phyloP scores from a whole-genome alignment of 2,113 vertebrate species.

The Macquaria australasica region DNA sequence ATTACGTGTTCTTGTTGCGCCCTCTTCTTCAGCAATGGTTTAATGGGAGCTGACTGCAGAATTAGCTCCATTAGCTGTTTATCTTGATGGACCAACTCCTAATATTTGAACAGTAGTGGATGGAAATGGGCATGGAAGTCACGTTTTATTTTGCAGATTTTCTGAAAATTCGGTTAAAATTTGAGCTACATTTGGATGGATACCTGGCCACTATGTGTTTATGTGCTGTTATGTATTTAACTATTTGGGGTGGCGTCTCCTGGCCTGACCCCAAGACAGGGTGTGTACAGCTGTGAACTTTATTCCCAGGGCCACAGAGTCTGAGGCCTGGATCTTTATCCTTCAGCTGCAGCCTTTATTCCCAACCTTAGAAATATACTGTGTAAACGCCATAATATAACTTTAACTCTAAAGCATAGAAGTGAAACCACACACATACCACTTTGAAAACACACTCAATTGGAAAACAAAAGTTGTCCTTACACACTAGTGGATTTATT shows the following conservation, averaged over 20 bases:
- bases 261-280: not conserved
- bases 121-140: too few relatives aligned
- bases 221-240: not conserved
- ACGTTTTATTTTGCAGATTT: too few relatives aligned
- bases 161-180: too few relatives aligned
- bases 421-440: too few relatives aligned
- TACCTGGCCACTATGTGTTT: not conserved
- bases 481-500: not conserved
- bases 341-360: constrained; percentile 2
- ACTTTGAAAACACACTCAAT: not conserved
- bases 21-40: too few relatives aligned
- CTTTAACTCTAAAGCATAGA: not conserved
- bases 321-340: not conserved
- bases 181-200: too few relatives aligned
- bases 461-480: not conserved
- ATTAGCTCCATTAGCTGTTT: too few relatives aligned
- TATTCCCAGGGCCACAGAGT: not conserved
- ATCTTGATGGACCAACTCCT: too few relatives aligned
- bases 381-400: not conserved
- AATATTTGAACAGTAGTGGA: too few relatives aligned
- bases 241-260: not conserved
- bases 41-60: too few relatives aligned
- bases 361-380: not conserved
- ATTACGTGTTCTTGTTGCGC: too few relatives aligned
- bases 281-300: not conserved